phyloP scores from a whole-genome alignment of 1,140 invertebrate genomes.

The Helicoverpa zea region DNA sequence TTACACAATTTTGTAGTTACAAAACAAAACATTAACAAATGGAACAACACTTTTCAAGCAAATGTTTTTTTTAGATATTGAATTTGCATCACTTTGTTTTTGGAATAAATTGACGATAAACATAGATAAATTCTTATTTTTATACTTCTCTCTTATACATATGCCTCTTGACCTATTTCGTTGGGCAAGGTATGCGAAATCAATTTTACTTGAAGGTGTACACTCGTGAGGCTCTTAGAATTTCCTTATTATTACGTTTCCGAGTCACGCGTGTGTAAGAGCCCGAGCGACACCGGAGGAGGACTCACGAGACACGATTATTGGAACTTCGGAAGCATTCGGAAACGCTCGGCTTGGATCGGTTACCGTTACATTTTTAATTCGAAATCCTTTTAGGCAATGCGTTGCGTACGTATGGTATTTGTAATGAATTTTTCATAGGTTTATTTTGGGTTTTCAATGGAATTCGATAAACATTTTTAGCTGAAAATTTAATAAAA shows the following conservation, averaged over 20 bases:
- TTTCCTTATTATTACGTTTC: slow-evolving; percentile 40
- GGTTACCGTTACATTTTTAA: slow-evolving; percentile 25
- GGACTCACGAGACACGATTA: background rate
- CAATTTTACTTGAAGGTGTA: slow-evolving; percentile 48
- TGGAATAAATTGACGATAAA: slow-evolving; percentile 20
- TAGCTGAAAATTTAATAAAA: no score
- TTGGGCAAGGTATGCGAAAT: slow-evolving; percentile 33
- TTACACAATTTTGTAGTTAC: no score
- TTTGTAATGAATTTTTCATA: background rate
- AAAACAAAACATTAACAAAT: no score
- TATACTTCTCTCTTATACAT: slow-evolving; percentile 14
- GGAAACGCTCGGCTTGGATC: background rate
- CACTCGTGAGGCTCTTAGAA: slow-evolving; percentile 26
- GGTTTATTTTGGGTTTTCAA: background rate
- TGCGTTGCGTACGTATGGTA: background rate
- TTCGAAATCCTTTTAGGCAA: slow-evolving; percentile 18
- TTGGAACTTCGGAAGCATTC: background rate
- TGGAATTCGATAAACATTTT: background rate
- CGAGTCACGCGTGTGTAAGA: slow-evolving; percentile 26
- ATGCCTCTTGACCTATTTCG: slow-evolving; percentile 44
- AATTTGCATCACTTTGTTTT: slow-evolving; percentile 18
- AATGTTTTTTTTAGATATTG: background rate
- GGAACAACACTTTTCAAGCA: background rate
- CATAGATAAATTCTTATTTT: background rate
- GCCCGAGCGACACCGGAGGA: background rate